phyloP scores from a whole-genome alignment of 2,113 vertebrate species.

The Phainopepla nitens region DNA sequence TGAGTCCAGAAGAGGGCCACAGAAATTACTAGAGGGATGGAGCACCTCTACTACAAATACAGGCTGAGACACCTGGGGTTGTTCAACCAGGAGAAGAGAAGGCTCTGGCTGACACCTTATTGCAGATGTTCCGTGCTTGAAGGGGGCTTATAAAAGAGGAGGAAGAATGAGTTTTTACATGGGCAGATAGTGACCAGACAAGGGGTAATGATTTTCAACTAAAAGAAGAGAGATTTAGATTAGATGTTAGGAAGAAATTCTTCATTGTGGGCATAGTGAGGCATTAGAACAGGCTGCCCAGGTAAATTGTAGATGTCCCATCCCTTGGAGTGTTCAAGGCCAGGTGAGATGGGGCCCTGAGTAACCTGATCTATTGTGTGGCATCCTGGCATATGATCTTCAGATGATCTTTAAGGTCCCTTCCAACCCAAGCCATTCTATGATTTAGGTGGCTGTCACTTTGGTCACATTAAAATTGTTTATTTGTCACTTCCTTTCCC shows the following conservation, averaged over 20 bases:
- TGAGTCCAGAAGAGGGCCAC: neutral
- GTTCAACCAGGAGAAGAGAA: neutral
- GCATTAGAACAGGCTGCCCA: neutral
- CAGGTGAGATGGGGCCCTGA: fast-evolving
- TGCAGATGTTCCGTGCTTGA: neutral
- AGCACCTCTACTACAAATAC: neutral
- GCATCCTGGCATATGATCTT: neutral
- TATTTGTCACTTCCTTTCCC: neutral
- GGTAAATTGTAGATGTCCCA: fast-evolving
- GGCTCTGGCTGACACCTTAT: neutral
- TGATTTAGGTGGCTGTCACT: neutral
- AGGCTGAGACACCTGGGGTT: neutral
- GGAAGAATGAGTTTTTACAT: neutral
- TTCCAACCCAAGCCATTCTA: neutral
- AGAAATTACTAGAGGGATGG: neutral
- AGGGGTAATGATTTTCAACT: neutral
- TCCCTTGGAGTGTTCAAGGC: no score
- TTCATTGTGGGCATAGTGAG: neutral
- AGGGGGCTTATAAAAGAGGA: neutral
- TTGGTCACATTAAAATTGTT: neutral
- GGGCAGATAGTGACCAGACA: neutral
- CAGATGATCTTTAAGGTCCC: no score
- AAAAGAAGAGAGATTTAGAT: neutral
- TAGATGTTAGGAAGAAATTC: neutral
- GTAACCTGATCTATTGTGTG: neutral